These are phyloP conservation scores for Octomys mimax DNA, from an alignment of 2,797 vertebrate genomes.

Conservation along the genomic window DNA sequence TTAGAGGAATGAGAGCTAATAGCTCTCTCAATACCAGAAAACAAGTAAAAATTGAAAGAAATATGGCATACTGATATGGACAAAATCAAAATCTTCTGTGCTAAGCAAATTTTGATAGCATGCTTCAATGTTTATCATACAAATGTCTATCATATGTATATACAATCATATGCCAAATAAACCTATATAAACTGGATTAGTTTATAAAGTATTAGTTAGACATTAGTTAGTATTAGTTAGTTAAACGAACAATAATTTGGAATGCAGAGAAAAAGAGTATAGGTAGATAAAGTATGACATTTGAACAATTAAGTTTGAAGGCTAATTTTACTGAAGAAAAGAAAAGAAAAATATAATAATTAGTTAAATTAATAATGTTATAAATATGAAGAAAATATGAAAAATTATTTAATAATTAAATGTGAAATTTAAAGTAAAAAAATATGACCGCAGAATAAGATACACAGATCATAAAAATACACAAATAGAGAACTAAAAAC, in stretches of 20 bases:
- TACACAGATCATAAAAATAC: neutral
- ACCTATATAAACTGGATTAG: neutral
- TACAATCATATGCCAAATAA: neutral
- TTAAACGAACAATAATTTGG: neutral
- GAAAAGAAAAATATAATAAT: neutral
- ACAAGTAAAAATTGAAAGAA: neutral
- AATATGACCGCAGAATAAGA: neutral
- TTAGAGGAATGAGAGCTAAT: neutral
- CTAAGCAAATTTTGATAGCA: fast-evolving
- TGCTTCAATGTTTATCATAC: neutral
- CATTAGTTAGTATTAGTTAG: too few species aligned
- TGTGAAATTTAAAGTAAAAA: neutral
- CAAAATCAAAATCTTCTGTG: neutral
- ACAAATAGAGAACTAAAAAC: neutral
- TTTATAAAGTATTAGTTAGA: neutral
- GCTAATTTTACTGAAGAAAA: neutral
- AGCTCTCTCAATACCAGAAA: neutral
- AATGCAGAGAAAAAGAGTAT: neutral
- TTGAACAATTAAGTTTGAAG: neutral
- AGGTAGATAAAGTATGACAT: neutral
- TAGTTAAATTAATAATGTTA: neutral
- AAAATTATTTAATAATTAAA: neutral
- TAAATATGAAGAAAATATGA: neutral
- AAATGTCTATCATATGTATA: neutral
- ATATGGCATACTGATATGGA: neutral